Evolutionary conservation across 2,888 invertebrate species (phyloP), one percentile per base, ranked within the genome.

Genomic region (Megastigmus dorsalis): DNA sequence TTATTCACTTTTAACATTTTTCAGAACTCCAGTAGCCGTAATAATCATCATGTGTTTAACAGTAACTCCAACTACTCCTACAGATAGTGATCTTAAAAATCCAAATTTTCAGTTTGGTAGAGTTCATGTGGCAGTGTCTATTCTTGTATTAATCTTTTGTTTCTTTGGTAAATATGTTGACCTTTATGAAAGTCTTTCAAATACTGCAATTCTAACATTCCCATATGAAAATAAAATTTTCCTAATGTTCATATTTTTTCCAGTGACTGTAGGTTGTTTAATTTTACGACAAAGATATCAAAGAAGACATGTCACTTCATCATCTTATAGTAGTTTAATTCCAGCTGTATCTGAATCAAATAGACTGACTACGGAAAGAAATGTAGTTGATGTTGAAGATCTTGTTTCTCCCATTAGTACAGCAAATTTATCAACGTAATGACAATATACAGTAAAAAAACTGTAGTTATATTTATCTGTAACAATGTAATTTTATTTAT

Each of bases 231-330:
- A 41, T 13, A 13, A 43, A 43, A 30, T 60, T 10, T 13, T 45
- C 48, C 10, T 41, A 41, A 26, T 23, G 30, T 28, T 55, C 10
- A 20, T 23, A 28, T 38, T 20, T 60, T 68, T 75, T 85, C 4
- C 88, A 93, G 95, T 96, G 57, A 95, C 95, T 0, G 91, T 94
- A 3, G 94, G 95, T 1, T 95, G 95, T 82, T 89, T 97, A 72
- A 93, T 96, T 33, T 88, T 97, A 69, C 95, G 96, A 88, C 94
- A 96, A 83, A 91, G 97, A 38, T 94, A 94, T 85, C 92, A 93
- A 57, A 91, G 93, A 43, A 92, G 93, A 76, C 92, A 92, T 80
- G 48, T 63, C 15, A 71, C 77, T 38, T 67, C 72, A 0, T 68
- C 78, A 6, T 74, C 81, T 7, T 82, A 84, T 52, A 77, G 78